Evolutionary conservation across 2,797 vertebrate genomes (phyloP).

Genomic region (Petrocephalus schoutedeni): DNA sequence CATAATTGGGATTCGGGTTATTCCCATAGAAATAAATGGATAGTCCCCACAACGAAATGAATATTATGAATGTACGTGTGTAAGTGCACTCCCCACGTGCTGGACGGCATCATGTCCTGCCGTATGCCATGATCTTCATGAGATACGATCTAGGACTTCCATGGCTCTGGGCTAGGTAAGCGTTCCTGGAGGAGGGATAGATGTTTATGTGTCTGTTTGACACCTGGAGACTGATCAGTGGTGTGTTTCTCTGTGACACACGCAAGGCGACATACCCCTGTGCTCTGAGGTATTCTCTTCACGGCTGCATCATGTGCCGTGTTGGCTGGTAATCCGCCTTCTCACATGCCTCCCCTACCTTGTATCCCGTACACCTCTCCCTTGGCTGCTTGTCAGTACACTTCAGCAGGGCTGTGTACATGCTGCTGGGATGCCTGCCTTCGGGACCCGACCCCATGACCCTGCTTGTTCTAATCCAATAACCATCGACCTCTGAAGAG

Average conservation of each 20-base stretch:
- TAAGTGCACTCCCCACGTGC: background rate
- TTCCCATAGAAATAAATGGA: too few species aligned
- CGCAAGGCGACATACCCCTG: background rate
- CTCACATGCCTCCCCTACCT: background rate
- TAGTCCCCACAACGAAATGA: too few species aligned
- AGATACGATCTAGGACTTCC: background rate
- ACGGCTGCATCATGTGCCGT: background rate
- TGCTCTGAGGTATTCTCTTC: background rate
- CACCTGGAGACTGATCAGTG: background rate
- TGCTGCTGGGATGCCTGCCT: background rate
- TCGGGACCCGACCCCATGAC: background rate
- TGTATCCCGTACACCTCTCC: background rate
- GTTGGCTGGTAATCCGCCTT: background rate
- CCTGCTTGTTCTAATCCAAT: conserved; percentile 3
- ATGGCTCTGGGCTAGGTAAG: background rate
- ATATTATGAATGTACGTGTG: too few species aligned
- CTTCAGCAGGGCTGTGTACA: background rate
- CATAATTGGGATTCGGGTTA: too few species aligned
- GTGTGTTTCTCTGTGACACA: background rate
- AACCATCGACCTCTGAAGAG: background rate
- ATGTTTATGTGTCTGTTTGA: background rate
- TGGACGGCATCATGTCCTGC: background rate
- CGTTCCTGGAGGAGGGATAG: background rate
- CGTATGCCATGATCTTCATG: background rate
- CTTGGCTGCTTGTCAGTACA: background rate